Evolutionary conservation across 2,113 vertebrate genomes (phyloP).

Genomic region (Numida meleagris): DNA sequence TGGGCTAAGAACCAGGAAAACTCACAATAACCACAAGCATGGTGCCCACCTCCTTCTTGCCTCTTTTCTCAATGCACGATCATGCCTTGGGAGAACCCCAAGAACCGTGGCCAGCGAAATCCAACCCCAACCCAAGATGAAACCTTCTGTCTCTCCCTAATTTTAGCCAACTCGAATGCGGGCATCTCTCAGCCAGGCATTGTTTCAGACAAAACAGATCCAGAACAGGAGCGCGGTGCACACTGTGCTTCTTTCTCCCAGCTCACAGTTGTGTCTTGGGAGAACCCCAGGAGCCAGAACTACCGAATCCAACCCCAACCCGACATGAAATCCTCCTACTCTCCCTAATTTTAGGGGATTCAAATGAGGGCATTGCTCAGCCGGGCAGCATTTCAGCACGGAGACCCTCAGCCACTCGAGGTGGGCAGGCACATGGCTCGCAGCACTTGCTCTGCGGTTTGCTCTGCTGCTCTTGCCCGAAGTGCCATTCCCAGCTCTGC

Average conservation of each 20-base stretch:
- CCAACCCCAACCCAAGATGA: background rate
- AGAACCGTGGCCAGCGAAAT: background rate
- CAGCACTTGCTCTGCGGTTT: background rate
- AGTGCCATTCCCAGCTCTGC: background rate
- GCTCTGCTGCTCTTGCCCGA: slow-evolving; percentile 6
- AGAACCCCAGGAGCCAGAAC: too few species aligned
- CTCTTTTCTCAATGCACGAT: background rate
- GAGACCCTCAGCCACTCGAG: too few species aligned
- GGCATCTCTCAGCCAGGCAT: background rate
- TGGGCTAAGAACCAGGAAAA: background rate
- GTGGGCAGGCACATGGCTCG: too few species aligned
- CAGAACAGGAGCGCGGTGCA: too few species aligned
- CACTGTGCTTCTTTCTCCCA: too few species aligned
- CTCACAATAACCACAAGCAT: background rate
- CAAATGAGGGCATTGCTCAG: too few species aligned
- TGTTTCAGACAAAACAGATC: background rate
- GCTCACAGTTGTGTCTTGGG: too few species aligned
- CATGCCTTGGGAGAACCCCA: accelerated
- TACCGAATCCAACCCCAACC: too few species aligned
- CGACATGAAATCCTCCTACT: background rate
- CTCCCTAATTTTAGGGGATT: background rate
- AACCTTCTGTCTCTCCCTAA: background rate
- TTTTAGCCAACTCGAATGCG: background rate
- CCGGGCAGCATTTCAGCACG: too few species aligned
- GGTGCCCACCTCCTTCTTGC: background rate